Evolutionary conservation across 2,888 invertebrate species (phyloP).

Genomic region (Caenorhabditis sp.): DNA sequence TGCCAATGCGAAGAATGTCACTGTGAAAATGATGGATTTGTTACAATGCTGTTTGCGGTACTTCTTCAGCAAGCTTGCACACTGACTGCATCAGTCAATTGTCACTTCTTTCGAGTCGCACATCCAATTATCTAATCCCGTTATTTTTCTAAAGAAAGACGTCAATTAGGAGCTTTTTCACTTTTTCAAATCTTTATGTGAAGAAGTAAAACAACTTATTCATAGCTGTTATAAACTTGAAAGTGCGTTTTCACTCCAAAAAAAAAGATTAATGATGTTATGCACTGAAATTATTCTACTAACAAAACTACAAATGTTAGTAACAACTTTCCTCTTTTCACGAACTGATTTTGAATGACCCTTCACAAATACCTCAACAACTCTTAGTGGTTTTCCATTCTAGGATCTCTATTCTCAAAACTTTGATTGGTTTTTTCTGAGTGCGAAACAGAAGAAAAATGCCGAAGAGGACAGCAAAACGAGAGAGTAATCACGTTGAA

Average conservation of each 20-base stretch:
- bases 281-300: no score
- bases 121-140: slow-evolving; percentile 35
- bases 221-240: no score
- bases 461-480: slow-evolving; percentile 7
- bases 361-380: no score
- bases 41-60: slow-evolving; percentile 10
- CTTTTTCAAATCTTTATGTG: no score
- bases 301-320: no score
- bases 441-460: slow-evolving; percentile 9
- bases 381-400: neutral
- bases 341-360: no score
- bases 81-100: neutral
- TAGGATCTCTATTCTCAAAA: slow-evolving; percentile 16
- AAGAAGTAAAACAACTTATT: no score
- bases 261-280: no score
- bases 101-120: slow-evolving; percentile 25
- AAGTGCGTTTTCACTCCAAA: no score
- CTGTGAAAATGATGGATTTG: slow-evolving; percentile 44
- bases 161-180: no score
- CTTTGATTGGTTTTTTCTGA: slow-evolving; percentile 36
- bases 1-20: slow-evolving; percentile 19
- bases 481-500: slow-evolving; percentile 24
- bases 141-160: slow-evolving; percentile 16
- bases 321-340: neutral
- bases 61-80: neutral